Percentiles rank a stretch among this genome's conserved stretches.
phyloP scores from a whole-genome alignment of 2,797 vertebrate species.

The Sardinella longiceps region DNA sequence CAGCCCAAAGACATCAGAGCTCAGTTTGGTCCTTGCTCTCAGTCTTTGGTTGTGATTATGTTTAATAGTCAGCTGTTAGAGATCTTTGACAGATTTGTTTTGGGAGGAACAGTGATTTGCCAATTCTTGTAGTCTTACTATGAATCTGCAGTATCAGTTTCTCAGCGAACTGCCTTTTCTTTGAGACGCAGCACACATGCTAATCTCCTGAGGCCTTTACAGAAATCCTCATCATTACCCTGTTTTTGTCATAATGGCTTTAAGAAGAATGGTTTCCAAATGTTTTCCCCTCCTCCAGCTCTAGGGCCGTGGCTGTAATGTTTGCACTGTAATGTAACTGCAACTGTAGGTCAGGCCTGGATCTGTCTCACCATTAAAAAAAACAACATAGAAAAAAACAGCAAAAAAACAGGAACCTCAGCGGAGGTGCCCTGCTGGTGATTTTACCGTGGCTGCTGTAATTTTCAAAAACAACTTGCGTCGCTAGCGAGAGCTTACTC shows the following conservation, averaged over 20 bases:
- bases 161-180: not conserved
- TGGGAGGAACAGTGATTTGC: slow-evolving; percentile 19
- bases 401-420: not conserved
- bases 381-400: no score
- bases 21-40: not conserved
- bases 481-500: not conserved
- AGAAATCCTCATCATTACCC: not conserved
- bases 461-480: slow-evolving; percentile 32
- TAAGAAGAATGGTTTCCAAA: not conserved
- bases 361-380: not conserved
- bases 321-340: not conserved
- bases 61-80: slow-evolving; percentile 3
- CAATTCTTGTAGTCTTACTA: slow-evolving; percentile 7
- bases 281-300: not conserved
- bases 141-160: slow-evolving; percentile 2
- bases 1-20: not conserved
- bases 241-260: not conserved
- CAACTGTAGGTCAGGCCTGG: not conserved
- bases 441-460: slow-evolving; percentile 15
- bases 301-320: not conserved
- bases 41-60: slow-evolving; percentile 3
- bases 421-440: not conserved
- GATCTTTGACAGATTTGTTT: slow-evolving; percentile 11
- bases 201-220: not conserved
- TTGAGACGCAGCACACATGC: slow-evolving; percentile 6